A percentile compares a stretch with the other conserved stretches of the same genome.
Evolutionary conservation across 2,888 invertebrate species (phyloP).

Genomic region (Rotaria magnacalcarata): DNA sequence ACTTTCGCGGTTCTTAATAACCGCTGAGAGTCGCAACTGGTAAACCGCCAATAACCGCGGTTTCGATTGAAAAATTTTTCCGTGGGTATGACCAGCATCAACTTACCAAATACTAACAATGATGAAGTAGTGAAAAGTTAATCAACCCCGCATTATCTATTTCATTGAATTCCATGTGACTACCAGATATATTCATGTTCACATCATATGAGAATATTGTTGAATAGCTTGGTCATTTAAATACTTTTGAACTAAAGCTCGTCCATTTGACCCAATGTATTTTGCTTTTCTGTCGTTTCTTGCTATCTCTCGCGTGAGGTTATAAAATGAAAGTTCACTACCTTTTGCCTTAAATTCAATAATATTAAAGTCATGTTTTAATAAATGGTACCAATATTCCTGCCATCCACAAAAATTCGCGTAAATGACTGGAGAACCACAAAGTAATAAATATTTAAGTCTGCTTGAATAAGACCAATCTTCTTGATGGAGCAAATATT

Average conservation of each 20-base stretch:
- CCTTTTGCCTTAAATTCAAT: neutral
- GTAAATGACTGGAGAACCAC: neutral
- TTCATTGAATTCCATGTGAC: too few relatives aligned
- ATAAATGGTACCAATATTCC: neutral
- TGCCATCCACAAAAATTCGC: neutral
- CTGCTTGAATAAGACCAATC: neutral
- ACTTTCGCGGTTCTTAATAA: too few relatives aligned
- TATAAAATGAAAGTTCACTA: neutral
- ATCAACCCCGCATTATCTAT: too few relatives aligned
- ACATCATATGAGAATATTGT: too few relatives aligned
- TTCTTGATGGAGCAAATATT: neutral
- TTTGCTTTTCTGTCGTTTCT: neutral
- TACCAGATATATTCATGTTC: too few relatives aligned
- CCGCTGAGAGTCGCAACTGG: too few relatives aligned
- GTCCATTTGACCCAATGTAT: neutral
- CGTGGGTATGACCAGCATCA: too few relatives aligned
- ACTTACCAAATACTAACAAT: too few relatives aligned
- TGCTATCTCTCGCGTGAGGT: neutral
- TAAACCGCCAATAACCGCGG: too few relatives aligned
- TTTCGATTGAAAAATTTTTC: too few relatives aligned
- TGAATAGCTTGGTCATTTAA: neutral
- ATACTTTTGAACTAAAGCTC: neutral
- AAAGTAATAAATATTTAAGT: constrained; percentile 1
- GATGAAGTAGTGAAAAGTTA: too few relatives aligned
- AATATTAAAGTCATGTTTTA: neutral